These are phyloP conservation scores for Aproaerema taeniolella DNA, from an alignment of 2,888 invertebrate genomes.

Conservation along the genomic window DNA sequence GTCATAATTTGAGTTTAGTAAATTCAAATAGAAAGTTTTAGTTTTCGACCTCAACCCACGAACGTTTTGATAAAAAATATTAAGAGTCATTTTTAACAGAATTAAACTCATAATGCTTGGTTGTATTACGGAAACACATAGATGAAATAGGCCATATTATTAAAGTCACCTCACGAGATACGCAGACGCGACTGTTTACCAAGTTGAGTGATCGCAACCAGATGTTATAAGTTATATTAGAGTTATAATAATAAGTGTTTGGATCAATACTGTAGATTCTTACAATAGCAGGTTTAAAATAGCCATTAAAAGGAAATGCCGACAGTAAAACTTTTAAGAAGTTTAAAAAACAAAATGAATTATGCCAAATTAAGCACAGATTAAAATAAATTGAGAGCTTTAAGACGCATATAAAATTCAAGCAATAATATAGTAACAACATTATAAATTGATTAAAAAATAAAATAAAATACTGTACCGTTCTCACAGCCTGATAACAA, in stretches of 20 bases:
- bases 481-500: background rate
- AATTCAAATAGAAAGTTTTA: background rate
- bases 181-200: background rate
- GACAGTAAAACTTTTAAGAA: background rate
- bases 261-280: no score
- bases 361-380: background rate
- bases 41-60: background rate
- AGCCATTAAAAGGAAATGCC: no score
- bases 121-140: background rate
- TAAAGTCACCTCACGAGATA: background rate
- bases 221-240: background rate
- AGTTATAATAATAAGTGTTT: no score
- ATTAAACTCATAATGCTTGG: background rate
- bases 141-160: background rate
- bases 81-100: background rate
- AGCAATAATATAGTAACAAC: background rate
- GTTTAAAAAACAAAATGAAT: background rate
- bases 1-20: background rate
- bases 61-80: slow-evolving; percentile 2
- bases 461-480: background rate
- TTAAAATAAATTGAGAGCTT: no score
- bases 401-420: background rate
- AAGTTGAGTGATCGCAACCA: background rate
- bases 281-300: no score
- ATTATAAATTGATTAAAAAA: background rate